phyloP scores from a whole-genome alignment of 2,797 vertebrate species.

The Galago senegalensis region DNA sequence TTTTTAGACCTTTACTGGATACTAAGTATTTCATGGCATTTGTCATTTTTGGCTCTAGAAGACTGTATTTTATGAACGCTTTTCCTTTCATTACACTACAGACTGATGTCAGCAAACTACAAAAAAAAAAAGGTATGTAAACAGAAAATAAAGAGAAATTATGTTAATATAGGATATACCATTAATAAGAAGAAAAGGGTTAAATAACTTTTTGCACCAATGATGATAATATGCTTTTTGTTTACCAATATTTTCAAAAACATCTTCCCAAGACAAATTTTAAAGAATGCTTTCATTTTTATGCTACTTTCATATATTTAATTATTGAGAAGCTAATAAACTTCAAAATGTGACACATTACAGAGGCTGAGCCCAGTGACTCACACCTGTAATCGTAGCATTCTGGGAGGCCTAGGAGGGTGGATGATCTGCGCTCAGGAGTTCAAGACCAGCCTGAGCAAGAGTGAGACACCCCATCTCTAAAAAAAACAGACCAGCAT shows the following conservation, averaged over 20 bases:
- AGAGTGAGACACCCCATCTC: no score
- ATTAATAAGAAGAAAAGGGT: neutral
- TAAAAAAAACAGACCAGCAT: no score
- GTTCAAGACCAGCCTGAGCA: no score
- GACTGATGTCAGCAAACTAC: neutral
- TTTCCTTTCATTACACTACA: neutral
- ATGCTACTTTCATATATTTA: neutral
- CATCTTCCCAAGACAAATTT: no score
- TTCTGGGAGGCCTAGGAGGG: no score
- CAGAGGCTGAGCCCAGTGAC: neutral
- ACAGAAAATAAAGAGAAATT: neutral
- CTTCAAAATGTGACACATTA: neutral
- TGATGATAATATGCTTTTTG: neutral
- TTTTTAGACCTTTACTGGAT: constrained; percentile 37
- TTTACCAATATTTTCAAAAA: no score
- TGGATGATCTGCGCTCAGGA: no score
- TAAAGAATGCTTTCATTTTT: no score
- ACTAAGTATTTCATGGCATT: constrained; percentile 38
- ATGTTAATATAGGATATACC: neutral
- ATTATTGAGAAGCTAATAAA: constrained; percentile 1
- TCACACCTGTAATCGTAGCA: no score
- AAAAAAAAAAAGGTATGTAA: neutral
- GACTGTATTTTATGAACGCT: neutral
- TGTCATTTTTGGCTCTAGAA: constrained; percentile 23
- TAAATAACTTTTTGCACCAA: neutral